Evolutionary conservation across 2,113 vertebrate genomes (phyloP), one percentile per base, ranked within the genome.

Genomic region (Acinonyx jubatus): DNA sequence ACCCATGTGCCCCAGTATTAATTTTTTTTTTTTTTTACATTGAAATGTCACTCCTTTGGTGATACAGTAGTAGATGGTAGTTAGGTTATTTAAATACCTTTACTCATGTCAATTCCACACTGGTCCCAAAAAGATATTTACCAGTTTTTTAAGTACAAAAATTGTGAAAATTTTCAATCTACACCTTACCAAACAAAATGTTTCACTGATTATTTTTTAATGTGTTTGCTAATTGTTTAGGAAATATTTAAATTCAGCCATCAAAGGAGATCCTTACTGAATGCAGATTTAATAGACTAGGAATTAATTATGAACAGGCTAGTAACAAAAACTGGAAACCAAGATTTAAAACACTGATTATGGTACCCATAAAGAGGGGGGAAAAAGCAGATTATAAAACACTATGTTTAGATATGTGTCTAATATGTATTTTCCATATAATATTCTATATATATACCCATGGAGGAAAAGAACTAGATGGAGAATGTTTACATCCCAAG

Each of bases 201-300:
- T 71, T 65, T 81, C 3, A 1, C 15, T 33, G 78, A 89, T 76
- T 66, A 31, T 36, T 93, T 92, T 84, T 79, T 1, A 95, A 76
- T 88, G 38, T 25, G 25, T 36, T 89, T n/a, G 31, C 25, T 83
- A 74, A 91, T 74, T 15, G 10, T 63, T 92, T 92, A 33, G 50
- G 29, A 89, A 86, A 89, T 78, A 85, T 61, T 97, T 89, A 89
- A 94, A 85, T 69, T 96, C 15, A 71, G 29, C 6, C 65, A 81
- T 74, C 25, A 94, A 89, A 82, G n/a, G 45, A 96, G 29, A 89
- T 61, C 19, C 45, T 41, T 86, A 3, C 3, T 84, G 48, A 89
- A 85, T n/a, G 63, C 33, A 80, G 13, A 92, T 83, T 36, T 73
- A 96, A 73, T 38, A 78, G 36, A 52, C 36, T 74, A 92, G 48